phyloP scores from a whole-genome alignment of 2,888 invertebrate genomes.

The Cryptus armator region DNA sequence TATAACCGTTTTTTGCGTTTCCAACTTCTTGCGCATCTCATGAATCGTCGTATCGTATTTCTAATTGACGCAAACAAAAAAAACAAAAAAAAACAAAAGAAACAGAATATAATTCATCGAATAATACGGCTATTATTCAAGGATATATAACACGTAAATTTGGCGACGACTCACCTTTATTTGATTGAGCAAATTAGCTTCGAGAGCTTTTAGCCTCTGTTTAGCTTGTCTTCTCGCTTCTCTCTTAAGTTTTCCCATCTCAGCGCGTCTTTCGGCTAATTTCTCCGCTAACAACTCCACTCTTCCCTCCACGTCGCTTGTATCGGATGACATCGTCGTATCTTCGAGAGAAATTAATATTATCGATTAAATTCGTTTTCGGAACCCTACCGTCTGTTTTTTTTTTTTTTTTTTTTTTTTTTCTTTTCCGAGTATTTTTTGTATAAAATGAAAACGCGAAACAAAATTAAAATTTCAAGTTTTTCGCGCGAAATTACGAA shows the following conservation, averaged over 20 bases:
- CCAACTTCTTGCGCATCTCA: constrained; percentile 83
- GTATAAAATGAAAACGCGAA: too few relatives aligned
- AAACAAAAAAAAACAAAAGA: constrained; percentile 7
- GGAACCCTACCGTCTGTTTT: background rate
- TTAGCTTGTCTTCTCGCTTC: constrained; percentile 83
- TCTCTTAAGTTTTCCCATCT: constrained; percentile 82
- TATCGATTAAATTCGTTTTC: background rate
- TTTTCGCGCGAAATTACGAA: too few relatives aligned
- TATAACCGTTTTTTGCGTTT: constrained; percentile 76
- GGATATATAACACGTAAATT: background rate
- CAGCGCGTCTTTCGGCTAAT: constrained; percentile 81
- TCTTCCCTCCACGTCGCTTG: constrained; percentile 83
- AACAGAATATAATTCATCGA: background rate
- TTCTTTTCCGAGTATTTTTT: too few relatives aligned
- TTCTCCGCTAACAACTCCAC: constrained; percentile 83
- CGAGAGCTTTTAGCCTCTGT: constrained; percentile 81
- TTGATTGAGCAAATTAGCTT: constrained; percentile 83
- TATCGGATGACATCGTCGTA: constrained; percentile 83
- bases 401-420: too few relatives aligned
- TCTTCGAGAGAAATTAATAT: constrained; percentile 72
- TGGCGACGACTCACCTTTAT: constrained; percentile 77
- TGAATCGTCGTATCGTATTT: constrained; percentile 83
- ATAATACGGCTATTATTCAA: background rate
- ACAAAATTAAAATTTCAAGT: too few relatives aligned
- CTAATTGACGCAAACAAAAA: constrained; percentile 68